phyloP scores from a whole-genome alignment of 2,113 vertebrate species.

The Xenopus borealis region DNA sequence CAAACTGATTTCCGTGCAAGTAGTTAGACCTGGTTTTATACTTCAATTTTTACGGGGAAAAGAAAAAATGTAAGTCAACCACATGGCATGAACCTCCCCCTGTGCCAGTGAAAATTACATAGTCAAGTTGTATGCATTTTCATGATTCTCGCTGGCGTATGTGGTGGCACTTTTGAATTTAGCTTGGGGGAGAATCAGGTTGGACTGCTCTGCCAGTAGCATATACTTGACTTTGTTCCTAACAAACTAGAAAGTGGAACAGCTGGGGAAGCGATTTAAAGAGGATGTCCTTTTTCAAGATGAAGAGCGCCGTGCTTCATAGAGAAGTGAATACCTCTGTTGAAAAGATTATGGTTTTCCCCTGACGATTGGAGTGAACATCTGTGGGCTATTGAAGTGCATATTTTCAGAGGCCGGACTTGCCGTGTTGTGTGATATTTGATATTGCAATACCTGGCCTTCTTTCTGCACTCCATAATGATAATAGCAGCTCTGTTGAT shows the following conservation, averaged over 20 bases:
- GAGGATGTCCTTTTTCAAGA: conserved; percentile 56
- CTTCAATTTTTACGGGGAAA: too few relatives aligned
- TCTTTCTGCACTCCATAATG: conserved; percentile 52
- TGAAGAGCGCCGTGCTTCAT: conserved; percentile 43
- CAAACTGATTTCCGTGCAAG: too few relatives aligned
- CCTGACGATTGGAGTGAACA: conserved; percentile 27
- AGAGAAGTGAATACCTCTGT: conserved; percentile 47
- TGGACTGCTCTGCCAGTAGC: conserved; percentile 61
- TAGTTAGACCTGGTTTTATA: too few relatives aligned
- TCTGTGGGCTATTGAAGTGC: conserved; percentile 26
- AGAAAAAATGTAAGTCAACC: too few relatives aligned
- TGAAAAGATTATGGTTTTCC: conserved; percentile 44
- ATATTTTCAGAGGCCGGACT: conserved; percentile 35
- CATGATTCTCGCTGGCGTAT: too few relatives aligned
- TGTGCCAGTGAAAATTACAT: too few relatives aligned
- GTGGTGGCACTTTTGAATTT: too few relatives aligned
- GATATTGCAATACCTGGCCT: conserved; percentile 32
- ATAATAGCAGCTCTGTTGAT: conserved; percentile 54
- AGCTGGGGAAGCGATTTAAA: conserved; percentile 60
- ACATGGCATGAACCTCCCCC: too few relatives aligned
- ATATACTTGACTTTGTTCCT: conserved; percentile 61
- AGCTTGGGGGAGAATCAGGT: too few relatives aligned
- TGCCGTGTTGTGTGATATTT: conserved; percentile 20
- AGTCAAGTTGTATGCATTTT: too few relatives aligned
- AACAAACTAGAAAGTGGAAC: conserved; percentile 59